Base-by-base conservation (phyloP, 1,140 invertebrate genomes). In the Neocloeon triangulifer region DNA sequence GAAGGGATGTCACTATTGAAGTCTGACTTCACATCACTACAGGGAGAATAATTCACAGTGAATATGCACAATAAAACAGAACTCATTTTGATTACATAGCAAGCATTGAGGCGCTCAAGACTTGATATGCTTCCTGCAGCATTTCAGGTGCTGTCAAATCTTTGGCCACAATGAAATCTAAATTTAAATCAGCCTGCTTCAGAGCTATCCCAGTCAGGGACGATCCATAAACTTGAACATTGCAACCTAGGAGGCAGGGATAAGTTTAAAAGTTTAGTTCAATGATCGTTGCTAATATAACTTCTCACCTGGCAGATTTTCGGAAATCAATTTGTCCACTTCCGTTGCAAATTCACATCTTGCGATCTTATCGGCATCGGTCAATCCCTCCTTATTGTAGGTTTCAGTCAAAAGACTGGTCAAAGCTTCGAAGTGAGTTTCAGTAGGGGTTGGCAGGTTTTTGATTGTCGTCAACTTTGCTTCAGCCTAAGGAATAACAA, bases 141-240 rank as follows among this genome's bases (percentile, higher is more conserved):
- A 17, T 29, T 29, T 14, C 19, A 9, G 27, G 27, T 10, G 14
- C 27, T 16, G 15, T 29, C n/a, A 29, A n/a, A 29, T n/a, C 19
- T 2, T 14, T 9, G 10, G 27, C 14, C 13, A 17, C 10, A 10
- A 6, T 7, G 9, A 29, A 17, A 13, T 29, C 19, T 18, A 29
- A 10, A 29, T 29, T 18, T 29, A 29, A 5, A 17, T 29, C 19
- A 17, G 27, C 15, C 19, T 29, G 14, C 19, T 29, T 29, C 10
- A 29, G 27, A 14, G 27, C 27, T 16, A 29, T 14, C 10, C 27
- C 9, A 14, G 27, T 10, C 9, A 17, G 14, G 10, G 19, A 14
- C 9, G 27, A 29, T 13, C 27, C 27, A 29, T 29, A 29, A 14
- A 29, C 14, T 18, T 10, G 15, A 14, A 29, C 10, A 8, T 14